Evolutionary conservation across 2,113 vertebrate genomes (phyloP).

Genomic region (Rostratula benghalensis): DNA sequence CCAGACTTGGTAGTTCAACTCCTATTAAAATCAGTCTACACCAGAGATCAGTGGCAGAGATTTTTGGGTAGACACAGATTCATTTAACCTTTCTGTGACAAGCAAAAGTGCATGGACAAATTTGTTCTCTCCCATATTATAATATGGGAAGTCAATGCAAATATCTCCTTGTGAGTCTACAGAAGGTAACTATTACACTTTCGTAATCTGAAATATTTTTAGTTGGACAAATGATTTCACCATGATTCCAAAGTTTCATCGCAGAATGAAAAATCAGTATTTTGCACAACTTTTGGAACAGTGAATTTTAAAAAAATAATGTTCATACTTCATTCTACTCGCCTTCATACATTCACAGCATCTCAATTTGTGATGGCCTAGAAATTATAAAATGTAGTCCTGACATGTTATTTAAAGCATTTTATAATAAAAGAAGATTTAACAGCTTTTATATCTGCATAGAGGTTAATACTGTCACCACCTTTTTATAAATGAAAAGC

Average conservation of each 20-base stretch:
- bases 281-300: neutral
- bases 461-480: conserved; percentile 28
- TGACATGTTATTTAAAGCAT: conserved; percentile 14
- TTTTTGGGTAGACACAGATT: neutral
- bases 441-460: neutral
- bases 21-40: neutral
- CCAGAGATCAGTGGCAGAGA: neutral
- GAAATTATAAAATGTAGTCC: neutral
- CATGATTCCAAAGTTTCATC: neutral
- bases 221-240: fast-evolving
- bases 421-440: neutral
- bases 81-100: neutral
- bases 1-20: neutral
- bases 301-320: neutral
- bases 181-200: neutral
- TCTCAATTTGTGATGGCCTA: neutral
- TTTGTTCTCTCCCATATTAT: neutral
- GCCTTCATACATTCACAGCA: neutral
- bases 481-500: conserved; percentile 12
- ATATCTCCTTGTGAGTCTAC: neutral
- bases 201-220: neutral
- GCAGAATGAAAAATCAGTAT: neutral
- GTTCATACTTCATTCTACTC: neutral
- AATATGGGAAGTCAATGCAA: neutral
- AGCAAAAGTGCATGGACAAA: neutral